Evolutionary conservation across 2,888 invertebrate species (phyloP).

Genomic region (Netelia fuscicornis): DNA sequence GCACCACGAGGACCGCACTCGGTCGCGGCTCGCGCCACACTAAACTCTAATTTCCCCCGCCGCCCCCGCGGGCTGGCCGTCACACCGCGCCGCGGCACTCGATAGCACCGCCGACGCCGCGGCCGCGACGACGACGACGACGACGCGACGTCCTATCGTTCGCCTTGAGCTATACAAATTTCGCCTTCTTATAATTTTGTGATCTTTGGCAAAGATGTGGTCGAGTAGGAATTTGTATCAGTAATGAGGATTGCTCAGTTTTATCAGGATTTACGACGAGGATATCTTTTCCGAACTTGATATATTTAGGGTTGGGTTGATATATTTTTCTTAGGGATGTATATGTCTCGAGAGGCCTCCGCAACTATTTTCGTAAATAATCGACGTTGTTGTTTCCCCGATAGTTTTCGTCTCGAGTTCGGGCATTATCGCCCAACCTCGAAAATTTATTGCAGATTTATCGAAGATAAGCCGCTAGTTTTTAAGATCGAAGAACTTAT

Average conservation of each 20-base stretch:
- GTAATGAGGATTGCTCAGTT: background rate
- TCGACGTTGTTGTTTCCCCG: too few relatives aligned
- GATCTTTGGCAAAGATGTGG: slow-evolving; percentile 11
- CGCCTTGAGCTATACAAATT: slow-evolving; percentile 50
- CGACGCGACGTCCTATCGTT: slow-evolving; percentile 63
- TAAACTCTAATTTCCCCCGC: slow-evolving; percentile 79
- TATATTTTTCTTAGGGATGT: too few relatives aligned
- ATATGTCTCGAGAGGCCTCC: too few relatives aligned
- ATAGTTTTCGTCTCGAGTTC: too few relatives aligned
- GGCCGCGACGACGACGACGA: slow-evolving; percentile 64
- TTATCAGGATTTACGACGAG: background rate
- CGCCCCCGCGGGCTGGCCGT: slow-evolving; percentile 70
- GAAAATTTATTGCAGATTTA: too few relatives aligned
- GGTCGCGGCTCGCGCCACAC: slow-evolving; percentile 81
- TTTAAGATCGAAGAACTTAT: too few relatives aligned
- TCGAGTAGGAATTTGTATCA: background rate
- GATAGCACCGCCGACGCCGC: slow-evolving; percentile 67
- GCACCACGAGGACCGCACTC: slow-evolving; percentile 75
- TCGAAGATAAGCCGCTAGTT: too few relatives aligned
- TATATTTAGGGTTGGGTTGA: too few relatives aligned
- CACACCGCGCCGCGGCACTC: slow-evolving; percentile 68
- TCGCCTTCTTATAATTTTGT: slow-evolving; percentile 35
- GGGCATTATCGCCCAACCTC: too few relatives aligned
- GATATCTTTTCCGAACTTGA: background rate
- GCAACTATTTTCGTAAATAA: too few relatives aligned